Conservation (phyloP, 2,113 vertebrate species). For the Herpetotheres cachinnans region DNA sequence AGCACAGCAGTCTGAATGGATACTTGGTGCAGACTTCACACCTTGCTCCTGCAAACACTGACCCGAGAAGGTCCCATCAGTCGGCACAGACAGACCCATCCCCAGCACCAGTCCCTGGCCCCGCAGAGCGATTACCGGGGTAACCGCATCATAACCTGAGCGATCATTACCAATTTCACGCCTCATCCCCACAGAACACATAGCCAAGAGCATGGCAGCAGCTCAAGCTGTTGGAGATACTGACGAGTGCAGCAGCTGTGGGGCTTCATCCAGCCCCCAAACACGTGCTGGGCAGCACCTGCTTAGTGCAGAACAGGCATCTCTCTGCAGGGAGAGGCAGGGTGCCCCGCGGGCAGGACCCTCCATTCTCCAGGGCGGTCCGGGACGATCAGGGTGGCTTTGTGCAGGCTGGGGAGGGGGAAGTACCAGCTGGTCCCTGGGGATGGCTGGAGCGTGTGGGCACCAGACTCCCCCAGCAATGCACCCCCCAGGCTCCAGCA, state of each 20-base stretch:
- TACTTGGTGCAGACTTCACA: rapidly evolving
- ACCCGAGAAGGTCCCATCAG: not conserved
- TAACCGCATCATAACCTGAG: rapidly evolving
- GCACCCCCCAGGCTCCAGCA: not conserved
- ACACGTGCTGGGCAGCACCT: rapidly evolving
- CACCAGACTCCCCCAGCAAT: rapidly evolving
- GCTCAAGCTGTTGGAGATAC: not conserved
- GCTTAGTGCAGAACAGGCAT: not conserved
- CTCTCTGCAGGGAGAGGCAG: rapidly evolving
- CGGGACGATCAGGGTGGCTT: not conserved
- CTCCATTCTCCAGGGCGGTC: not conserved
- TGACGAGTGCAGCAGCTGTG: rapidly evolving
- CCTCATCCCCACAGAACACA: not conserved
- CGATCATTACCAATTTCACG: rapidly evolving
- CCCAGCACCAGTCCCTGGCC: not conserved
- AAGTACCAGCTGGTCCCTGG: not conserved
- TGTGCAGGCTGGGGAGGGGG: rapidly evolving
- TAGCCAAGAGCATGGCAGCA: not conserved
- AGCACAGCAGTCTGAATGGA: rapidly evolving
- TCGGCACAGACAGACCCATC: rapidly evolving
- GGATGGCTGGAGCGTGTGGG: not conserved
- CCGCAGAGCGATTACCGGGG: not conserved
- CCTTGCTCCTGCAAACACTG: not conserved
- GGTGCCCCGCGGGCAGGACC: not conserved
- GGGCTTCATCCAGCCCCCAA: not conserved